Evolutionary conservation across 2,888 invertebrate genomes (phyloP), one percentile per base, ranked within the genome.

Genomic region (Chrysotoxum bicinctum): DNA sequence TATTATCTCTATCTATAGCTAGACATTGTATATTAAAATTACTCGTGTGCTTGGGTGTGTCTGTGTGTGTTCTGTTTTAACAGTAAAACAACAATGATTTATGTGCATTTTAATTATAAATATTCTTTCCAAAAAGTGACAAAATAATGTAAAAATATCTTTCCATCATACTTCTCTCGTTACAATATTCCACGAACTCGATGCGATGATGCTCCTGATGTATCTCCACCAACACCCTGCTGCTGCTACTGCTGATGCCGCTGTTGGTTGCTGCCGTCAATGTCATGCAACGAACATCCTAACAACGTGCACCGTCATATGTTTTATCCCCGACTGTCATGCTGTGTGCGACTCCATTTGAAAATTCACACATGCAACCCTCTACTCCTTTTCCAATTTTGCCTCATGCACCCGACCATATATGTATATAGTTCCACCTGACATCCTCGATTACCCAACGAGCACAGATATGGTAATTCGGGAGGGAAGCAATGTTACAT

Each of bases 391-490:
- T 23, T 43, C 16, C 43, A 62, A 60, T 26, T 62, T 62, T 43
- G 16, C 43, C 16, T 0, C 40, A 14, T 37, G 14, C 37, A 10
- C 26, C 14, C 43, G 48, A 12, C 35, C 73, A 64, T 54, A 64
- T 56, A 64, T 54, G 45, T 56, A 43, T 83, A 85, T 92, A 96
- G 97, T 97, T 80, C 96, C 97, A 66, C 97, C 97, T 52, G 96
- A 97, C 91, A 97, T 97, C 89, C 92, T 97, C 89, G 97, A 97
- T 92, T 95, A 96, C 88, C 95, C 96, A 68, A 96, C 97, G 48
- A 96, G 96, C 90, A 94, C 96, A 3, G 97, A 97, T 91, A 96
- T 97, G 94, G 96, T 96, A 37, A 96, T 96, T 58, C 93, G 96
- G 48, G 98, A 98, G 92, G 97, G 97, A 16, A 95, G 95, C 68